Conservation (phyloP, 2,113 vertebrate genomes). For the Pholis gunnellus region DNA sequence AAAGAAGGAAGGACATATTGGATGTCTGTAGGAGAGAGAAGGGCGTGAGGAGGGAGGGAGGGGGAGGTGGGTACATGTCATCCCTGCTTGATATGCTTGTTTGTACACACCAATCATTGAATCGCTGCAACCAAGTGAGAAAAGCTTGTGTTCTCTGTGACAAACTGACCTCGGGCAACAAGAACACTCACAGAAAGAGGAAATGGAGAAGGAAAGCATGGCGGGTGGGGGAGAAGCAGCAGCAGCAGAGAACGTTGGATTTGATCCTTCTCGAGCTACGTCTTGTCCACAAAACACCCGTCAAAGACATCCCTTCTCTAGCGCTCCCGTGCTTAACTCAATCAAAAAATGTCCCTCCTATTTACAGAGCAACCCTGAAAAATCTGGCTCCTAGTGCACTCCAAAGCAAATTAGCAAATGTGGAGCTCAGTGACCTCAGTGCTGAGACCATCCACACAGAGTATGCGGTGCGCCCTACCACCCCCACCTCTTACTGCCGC, state of each 20-base stretch:
- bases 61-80: slow-evolving; percentile 68
- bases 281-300: not conserved
- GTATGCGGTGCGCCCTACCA: slow-evolving; percentile 69
- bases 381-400: slow-evolving; percentile 54
- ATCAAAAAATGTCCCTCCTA: slow-evolving; percentile 9
- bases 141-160: slow-evolving; percentile 81
- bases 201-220: slow-evolving; percentile 68
- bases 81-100: slow-evolving; percentile 74
- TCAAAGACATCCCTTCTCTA: slow-evolving; percentile 2
- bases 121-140: slow-evolving; percentile 79
- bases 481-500: slow-evolving; percentile 79
- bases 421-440: slow-evolving; percentile 76
- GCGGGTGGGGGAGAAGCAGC: slow-evolving; percentile 16
- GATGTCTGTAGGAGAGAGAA: slow-evolving; percentile 53
- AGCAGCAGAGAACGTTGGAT: not conserved
- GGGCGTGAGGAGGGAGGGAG: slow-evolving; percentile 20
- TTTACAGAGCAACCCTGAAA: slow-evolving; percentile 29
- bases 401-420: slow-evolving; percentile 70
- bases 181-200: slow-evolving; percentile 64
- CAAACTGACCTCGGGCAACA: slow-evolving; percentile 78
- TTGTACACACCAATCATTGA: slow-evolving; percentile 80
- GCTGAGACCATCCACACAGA: slow-evolving; percentile 62
- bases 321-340: slow-evolving; percentile 16
- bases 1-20: slow-evolving; percentile 49
- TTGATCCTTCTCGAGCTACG: not conserved